Evolutionary conservation across 1,140 invertebrate species (phyloP).

Genomic region (Leptestheria dahalacensis): DNA sequence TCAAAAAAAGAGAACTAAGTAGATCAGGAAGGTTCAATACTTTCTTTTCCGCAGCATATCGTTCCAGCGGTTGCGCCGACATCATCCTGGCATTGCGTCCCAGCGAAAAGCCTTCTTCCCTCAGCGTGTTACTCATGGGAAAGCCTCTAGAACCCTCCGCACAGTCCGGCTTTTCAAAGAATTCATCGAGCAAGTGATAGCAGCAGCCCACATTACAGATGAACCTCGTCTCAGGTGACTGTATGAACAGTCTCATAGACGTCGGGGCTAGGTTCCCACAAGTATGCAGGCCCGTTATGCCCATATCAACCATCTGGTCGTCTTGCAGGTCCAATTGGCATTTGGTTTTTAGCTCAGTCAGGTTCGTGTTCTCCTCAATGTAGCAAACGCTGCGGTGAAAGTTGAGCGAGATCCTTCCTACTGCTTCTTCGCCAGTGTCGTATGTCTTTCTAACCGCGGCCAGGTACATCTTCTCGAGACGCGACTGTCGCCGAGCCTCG

Average conservation of each 20-base stretch:
- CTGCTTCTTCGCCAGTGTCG: background rate
- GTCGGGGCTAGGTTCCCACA: conserved; percentile 69
- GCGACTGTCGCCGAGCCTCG: conserved; percentile 35
- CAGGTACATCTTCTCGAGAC: background rate
- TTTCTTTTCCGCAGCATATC: conserved; percentile 39
- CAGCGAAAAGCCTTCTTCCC: conserved; percentile 35
- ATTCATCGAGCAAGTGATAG: conserved; percentile 67
- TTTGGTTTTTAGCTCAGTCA: background rate
- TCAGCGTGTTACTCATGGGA: conserved; percentile 48
- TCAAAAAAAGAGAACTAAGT: background rate
- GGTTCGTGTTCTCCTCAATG: background rate
- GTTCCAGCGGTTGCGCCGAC: conserved; percentile 55
- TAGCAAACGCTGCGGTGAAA: conserved; percentile 3
- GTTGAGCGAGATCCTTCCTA: background rate
- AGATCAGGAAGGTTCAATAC: conserved; percentile 22
- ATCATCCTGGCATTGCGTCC: conserved; percentile 68
- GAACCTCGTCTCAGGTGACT: conserved; percentile 34
- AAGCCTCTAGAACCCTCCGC: conserved; percentile 30
- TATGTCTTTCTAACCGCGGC: background rate
- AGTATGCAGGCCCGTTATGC: conserved; percentile 66
- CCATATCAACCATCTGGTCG: conserved; percentile 25
- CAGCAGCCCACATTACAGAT: conserved; percentile 77
- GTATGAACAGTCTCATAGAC: conserved; percentile 54
- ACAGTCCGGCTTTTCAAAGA: conserved; percentile 22
- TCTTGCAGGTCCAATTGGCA: background rate